Evolutionary conservation across 2,113 vertebrate genomes (phyloP).

Genomic region (Myotis yumanensis): DNA sequence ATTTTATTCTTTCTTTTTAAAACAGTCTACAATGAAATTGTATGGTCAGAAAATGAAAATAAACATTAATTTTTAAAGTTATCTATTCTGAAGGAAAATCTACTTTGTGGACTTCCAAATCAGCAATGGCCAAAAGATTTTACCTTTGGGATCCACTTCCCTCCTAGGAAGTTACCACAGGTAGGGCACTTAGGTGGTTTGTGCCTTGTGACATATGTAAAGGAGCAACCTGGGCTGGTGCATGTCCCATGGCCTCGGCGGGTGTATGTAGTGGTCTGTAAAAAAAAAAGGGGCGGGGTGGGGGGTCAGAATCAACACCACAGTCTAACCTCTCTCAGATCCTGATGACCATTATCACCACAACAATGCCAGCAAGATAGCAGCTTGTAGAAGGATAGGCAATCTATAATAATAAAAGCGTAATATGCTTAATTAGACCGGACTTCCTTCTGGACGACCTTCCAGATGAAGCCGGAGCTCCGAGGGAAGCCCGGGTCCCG

Average conservation of each 20-base stretch:
- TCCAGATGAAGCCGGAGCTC: no score
- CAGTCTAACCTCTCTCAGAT: neutral
- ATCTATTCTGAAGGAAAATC: neutral
- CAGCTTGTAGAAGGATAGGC: neutral
- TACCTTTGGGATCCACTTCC: conserved; percentile 95
- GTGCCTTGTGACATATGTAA: conserved; percentile 96
- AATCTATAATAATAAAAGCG: no score
- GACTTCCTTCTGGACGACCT: no score
- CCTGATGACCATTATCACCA: neutral
- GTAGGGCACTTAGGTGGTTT: conserved; percentile 94
- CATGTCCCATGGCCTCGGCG: conserved; percentile 95
- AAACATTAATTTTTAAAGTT: conserved; percentile 12
- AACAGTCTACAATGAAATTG: conserved; percentile 1
- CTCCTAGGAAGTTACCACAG: conserved; percentile 93
- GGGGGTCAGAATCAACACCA: conserved; percentile 9
- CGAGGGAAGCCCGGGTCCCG: no score
- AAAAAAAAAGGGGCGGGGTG: conserved; percentile 20
- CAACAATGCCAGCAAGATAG: neutral
- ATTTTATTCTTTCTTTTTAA: conserved; percentile 28
- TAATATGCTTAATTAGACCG: no score
- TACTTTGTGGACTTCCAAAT: neutral
- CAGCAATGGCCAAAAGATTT: conserved; percentile 28
- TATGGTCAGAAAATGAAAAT: conserved; percentile 14
- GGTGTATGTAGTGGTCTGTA: conserved; percentile 94
- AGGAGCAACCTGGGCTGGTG: conserved; percentile 92